Evolutionary conservation across 2,888 invertebrate species (phyloP), one percentile per base, ranked within the genome.

Genomic region (Elegia similella): DNA sequence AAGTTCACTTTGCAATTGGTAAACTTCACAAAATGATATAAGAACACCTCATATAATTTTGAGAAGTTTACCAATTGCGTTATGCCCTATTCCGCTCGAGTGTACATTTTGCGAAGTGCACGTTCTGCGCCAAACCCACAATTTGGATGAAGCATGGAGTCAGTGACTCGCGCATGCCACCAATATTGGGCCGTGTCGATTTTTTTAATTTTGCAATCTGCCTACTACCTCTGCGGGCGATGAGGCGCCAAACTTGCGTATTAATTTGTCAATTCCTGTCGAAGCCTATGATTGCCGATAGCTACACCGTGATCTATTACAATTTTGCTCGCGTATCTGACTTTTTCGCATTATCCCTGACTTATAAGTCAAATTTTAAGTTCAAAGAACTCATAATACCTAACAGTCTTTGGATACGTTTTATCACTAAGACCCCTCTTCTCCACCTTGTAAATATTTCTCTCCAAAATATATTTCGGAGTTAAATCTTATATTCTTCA

Each of bases 401-500:
- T 88, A 88, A 82, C 90, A 90, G 90, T 90, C 90, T 91, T 91
- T 91, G 90, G 90, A 90, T 86, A 88, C 72, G 63, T 83, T 82
- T 34, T 89, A 90, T 87, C 89, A 87, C 90, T 89, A 89, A 90
- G 90, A 90, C 90, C 84, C 82, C 80, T 80, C 80, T 74, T 80
- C 76, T 79, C 83, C 78, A 72, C 73, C 84, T 82, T 90, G 89
- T 91, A 91, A 91, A 90, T 89, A 90, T 82, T 82, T 86, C 84
- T 82, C 89, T 82, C 89, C 88, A 89, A 90, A 91, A 89, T 88
- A 90, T 86, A 87, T 86, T 88, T 86, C 84, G 88, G 87, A 88
- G 89, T 76, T 82, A 75, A 70, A 73, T 71, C 66, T 78, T 82
- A 82, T 82, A 82, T 80, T 77, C 76, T 73, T 76, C 69, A 73